Percentiles rank a stretch among this genome's conserved stretches.
Conservation (phyloP, 2,888 invertebrate genomes). For the Drosophila mercatorum region DNA sequence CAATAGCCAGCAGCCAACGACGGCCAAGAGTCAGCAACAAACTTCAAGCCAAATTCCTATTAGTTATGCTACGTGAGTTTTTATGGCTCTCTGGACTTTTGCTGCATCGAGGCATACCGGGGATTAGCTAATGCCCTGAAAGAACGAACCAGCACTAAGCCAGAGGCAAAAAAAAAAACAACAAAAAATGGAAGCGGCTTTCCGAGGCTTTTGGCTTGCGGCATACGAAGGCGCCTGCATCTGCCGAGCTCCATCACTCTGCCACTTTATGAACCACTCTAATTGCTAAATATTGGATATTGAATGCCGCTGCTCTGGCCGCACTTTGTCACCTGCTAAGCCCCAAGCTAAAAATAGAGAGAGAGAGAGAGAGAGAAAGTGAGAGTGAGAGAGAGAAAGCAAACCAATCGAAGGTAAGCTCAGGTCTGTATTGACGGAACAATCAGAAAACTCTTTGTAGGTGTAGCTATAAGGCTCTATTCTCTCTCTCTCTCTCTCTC, state of each 20-base stretch:
- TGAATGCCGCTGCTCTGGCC: background rate
- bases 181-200: slow-evolving; percentile 2
- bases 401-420: background rate
- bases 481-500: background rate
- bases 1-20: slow-evolving; percentile 3
- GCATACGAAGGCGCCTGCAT: background rate
- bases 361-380: no score
- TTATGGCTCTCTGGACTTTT: slow-evolving; percentile 41
- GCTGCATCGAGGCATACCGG: slow-evolving; percentile 1
- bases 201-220: slow-evolving; percentile 1
- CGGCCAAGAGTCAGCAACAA: slow-evolving; percentile 31
- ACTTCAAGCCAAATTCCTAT: slow-evolving; percentile 51
- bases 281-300: slow-evolving; percentile 5
- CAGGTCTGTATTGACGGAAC: background rate
- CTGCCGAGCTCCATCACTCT: slow-evolving; percentile 1
- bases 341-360: background rate
- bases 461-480: background rate
- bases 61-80: slow-evolving; percentile 65
- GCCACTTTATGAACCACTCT: slow-evolving; percentile 10
- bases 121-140: slow-evolving; percentile 12
- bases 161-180: background rate
- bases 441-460: background rate
- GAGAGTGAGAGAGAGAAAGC: no score
- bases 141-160: background rate
- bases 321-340: background rate